Percentiles rank a stretch among this genome's conserved stretches.
phyloP scores from a whole-genome alignment of 2,888 invertebrate species.

The Cantharis rustica region DNA sequence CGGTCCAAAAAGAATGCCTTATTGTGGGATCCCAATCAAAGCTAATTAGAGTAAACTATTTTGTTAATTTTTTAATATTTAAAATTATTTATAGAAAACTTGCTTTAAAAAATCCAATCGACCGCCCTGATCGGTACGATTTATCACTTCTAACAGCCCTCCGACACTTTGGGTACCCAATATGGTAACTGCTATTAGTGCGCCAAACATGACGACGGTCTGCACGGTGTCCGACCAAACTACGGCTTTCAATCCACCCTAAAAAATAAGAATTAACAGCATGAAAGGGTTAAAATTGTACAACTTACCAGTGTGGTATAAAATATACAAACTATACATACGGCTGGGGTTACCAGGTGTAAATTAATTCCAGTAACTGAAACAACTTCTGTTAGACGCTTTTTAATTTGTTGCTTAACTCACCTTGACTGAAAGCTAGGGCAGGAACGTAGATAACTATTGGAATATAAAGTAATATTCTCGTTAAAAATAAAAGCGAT shows the following conservation, averaged over 20 bases:
- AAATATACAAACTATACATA: conserved; percentile 88
- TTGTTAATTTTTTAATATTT: background rate
- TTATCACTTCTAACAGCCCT: conserved; percentile 65
- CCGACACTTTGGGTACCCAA: conserved; percentile 71
- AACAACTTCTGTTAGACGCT: conserved; percentile 41
- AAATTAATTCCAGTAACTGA: conserved; percentile 82
- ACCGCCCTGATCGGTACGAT: conserved; percentile 64
- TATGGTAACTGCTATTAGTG: conserved; percentile 67
- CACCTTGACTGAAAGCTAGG: conserved; percentile 82
- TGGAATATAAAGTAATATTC: conserved; percentile 79
- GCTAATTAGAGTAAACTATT: conserved; percentile 53
- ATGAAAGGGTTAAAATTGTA: no score
- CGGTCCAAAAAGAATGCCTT: conserved; percentile 82
- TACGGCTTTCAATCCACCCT: conserved; percentile 80
- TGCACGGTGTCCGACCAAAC: conserved; percentile 83
- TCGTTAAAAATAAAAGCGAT: conserved; percentile 70
- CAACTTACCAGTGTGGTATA: conserved; percentile 80
- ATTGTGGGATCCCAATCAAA: conserved; percentile 76
- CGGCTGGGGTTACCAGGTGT: conserved; percentile 77
- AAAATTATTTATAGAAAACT: conserved; percentile 33
- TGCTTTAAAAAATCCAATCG: conserved; percentile 78
- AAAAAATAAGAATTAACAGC: conserved; percentile 36
- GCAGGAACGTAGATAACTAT: conserved; percentile 89
- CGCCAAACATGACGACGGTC: conserved; percentile 74
- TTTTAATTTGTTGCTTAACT: conserved; percentile 16